Base-by-base conservation (phyloP, 2,797 vertebrate genomes). In the Jordanella pulchra region DNA sequence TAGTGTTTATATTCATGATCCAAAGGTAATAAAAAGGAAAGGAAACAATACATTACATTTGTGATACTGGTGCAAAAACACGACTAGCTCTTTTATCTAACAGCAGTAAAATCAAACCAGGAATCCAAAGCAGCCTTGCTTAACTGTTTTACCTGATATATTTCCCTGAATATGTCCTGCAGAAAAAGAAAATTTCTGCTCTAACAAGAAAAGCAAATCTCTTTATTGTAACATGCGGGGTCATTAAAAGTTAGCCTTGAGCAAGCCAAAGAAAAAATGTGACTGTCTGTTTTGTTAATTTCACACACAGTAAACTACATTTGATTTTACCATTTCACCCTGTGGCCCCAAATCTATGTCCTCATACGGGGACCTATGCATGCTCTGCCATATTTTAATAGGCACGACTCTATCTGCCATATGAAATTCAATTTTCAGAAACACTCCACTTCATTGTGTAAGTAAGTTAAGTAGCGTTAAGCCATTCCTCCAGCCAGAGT, bases 391-490 rank as follows among this genome's bases (percentile, higher is more conserved):
- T 30, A 65, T 56, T 42, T 72, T 71, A 35, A 71, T 28, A 42
- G 68, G 55, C 35, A 60, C 30, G 64, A 58, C 70, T 51, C 67
- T 72, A 63, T 82, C 80, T 65, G 74, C 78, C 60, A 39, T 45
- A 61, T 54, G 73, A 68, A 84, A 78, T 84, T 71, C 55, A 45
- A 74, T 69, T 84, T 88, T 86, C 77, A 76, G 76, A 84, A 69
- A 70, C 85, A 78, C 69, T 87, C 87, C 83, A 87, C 87, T 92
- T 92, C 78, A 81, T 84, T 56, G 67, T 70, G 79, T 77, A 88
- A 91, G 86, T 80, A 79, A 89, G 79, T 80, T 81, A 82, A 89
- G 82, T 81, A 81, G 76, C 30, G 76, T 77, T 85, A 75, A 69
- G 77, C 69, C 69, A 75, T 65, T 84, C 80, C 63, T 65, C 72